These are phyloP conservation scores for Pelobates cultripes DNA, from an alignment of 2,797 vertebrate species.

Conservation along the genomic window DNA sequence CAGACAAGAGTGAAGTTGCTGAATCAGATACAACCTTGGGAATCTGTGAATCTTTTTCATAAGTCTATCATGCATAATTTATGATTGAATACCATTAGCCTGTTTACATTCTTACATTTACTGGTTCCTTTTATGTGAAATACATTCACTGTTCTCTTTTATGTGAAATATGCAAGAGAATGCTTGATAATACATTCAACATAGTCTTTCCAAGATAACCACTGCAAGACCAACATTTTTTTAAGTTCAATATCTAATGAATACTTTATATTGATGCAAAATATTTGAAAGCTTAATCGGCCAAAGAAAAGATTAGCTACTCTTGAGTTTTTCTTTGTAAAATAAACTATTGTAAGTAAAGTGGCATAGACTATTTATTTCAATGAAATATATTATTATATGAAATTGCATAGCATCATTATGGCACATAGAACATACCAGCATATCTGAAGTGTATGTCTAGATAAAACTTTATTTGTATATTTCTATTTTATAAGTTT, in stretches of 20 bases:
- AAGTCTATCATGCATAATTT: slow-evolving; percentile 82
- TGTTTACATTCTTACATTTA: slow-evolving; percentile 81
- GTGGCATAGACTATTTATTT: background rate
- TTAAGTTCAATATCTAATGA: slow-evolving; percentile 75
- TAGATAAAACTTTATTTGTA: no score
- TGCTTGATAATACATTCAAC: slow-evolving; percentile 70
- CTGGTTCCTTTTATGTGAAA: slow-evolving; percentile 77
- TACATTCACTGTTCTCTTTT: slow-evolving; percentile 76
- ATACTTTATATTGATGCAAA: slow-evolving; percentile 75
- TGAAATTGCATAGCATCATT: no score
- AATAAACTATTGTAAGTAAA: slow-evolving; percentile 52
- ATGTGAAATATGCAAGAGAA: slow-evolving; percentile 68
- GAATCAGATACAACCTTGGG: slow-evolving; percentile 76
- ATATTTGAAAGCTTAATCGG: slow-evolving; percentile 37
- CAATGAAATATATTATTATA: background rate
- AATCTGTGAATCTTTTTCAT: slow-evolving; percentile 78
- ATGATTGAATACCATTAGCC: slow-evolving; percentile 84
- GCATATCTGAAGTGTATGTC: no score
- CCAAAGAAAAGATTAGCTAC: slow-evolving; percentile 51
- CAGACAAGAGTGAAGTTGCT: slow-evolving; percentile 77
- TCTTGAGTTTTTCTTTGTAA: background rate
- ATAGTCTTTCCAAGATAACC: slow-evolving; percentile 69
- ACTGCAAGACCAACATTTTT: slow-evolving; percentile 71
- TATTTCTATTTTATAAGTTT: no score
- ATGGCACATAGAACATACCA: no score